Base-by-base conservation (phyloP, 2,113 vertebrate species). In the Phrynocephalus versicolor region DNA sequence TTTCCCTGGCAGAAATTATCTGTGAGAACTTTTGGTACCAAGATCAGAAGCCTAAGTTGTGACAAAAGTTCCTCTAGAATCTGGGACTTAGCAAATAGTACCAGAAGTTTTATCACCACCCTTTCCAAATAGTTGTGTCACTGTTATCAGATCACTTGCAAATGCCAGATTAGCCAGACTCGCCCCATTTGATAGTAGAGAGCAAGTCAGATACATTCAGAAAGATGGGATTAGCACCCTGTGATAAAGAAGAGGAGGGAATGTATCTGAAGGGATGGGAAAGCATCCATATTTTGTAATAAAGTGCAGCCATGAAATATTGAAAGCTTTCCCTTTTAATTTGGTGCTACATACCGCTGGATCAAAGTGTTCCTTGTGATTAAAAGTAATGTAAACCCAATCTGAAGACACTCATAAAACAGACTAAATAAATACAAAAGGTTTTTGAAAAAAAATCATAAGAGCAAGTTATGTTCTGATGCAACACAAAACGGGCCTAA, bases 341-440 rank as follows among this genome's bases (percentile, higher is more conserved):
- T n/a, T 79, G 35, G 76, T 85, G 84, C 79, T 62, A 73, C 76
- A 35, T 79, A 72, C 51, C 76, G 27, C 58, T 64, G 21, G 16
- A 39, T 39, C 60, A 30, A 80, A 62, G 79, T 37, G 65, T 72
- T 72, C 77, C 76, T 62, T 72, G 19, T 73, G 37, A 72, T 72
- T 16, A 72, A 60, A 51, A 64, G 27, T 72, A 72, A 73, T 45
- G 1, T 72, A 60, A 79, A 79, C 76, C 6, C 37, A 33, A 62
- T 85, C 76, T 80, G n/a, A 60, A 79, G 57, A 85, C 67, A 85
- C 77, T 85, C 84, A 72, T 8, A 64, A 71, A 85, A 73, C 45
- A 85, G 77, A 85, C 76, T 85, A 72, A 85, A 79, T 73, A 79
- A 67, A 71, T 51, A 27, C 14, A 45, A 72, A 71, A 3, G 9